Conservation (phyloP, 2,888 invertebrate genomes). For the Heliconius erato region DNA sequence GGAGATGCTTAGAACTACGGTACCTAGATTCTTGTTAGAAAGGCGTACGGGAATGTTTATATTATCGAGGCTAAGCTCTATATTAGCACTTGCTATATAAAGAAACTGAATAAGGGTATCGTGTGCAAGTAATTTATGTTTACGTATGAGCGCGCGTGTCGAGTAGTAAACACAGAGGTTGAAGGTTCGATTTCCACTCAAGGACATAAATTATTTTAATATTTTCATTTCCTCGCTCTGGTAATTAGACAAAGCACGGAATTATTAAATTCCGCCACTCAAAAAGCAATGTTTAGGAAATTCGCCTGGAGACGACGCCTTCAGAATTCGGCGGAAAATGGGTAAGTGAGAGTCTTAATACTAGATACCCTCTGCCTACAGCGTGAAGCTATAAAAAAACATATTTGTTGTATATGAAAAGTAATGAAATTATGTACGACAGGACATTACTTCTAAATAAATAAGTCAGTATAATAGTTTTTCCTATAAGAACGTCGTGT, state of each 20-base stretch:
- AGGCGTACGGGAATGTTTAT: neutral
- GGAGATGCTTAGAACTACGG: too few relatives aligned
- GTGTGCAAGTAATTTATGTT: too few relatives aligned
- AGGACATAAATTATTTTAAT: neutral
- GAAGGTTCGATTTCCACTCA: neutral
- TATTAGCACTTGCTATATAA: neutral
- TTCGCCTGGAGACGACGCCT: too few relatives aligned
- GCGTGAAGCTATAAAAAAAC: neutral
- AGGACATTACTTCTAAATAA: neutral
- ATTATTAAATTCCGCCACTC: neutral
- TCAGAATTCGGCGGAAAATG: too few relatives aligned
- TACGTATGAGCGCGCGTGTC: too few relatives aligned
- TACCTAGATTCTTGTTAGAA: conserved; percentile 15
- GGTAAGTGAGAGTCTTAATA: neutral
- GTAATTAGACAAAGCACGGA: neutral
- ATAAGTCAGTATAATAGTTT: neutral
- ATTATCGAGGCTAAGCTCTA: neutral
- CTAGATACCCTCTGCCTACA: neutral
- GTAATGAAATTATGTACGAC: neutral
- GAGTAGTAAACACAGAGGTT: neutral
- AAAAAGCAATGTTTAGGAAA: too few relatives aligned
- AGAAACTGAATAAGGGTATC: neutral
- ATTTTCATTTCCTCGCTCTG: neutral
- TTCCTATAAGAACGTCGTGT: neutral
- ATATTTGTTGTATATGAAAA: neutral